Conservation (phyloP, 2,888 invertebrate species). For the Lasioglossum figueresi region DNA sequence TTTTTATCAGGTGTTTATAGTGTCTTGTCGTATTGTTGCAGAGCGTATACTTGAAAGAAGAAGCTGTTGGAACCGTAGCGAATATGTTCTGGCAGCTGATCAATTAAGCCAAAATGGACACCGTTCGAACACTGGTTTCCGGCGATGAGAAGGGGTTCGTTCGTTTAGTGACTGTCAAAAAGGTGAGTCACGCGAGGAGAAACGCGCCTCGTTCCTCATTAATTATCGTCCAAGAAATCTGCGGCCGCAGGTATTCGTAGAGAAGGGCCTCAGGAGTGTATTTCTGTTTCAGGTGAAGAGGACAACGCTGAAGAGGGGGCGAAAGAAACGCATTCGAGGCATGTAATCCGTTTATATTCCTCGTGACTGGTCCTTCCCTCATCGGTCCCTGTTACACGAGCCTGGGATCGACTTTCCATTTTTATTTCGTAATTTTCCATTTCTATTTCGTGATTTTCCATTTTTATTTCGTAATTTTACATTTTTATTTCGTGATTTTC, state of each 20-base stretch:
- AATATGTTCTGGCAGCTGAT: constrained; percentile 21
- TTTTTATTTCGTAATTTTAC: background rate
- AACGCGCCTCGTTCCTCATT: constrained; percentile 65
- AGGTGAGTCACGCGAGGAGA: constrained; percentile 39
- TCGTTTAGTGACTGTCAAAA: constrained; percentile 47
- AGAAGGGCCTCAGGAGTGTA: constrained; percentile 33
- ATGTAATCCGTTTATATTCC: constrained; percentile 76
- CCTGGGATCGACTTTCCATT: background rate
- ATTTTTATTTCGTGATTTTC: too few relatives aligned
- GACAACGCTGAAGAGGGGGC: constrained; percentile 39
- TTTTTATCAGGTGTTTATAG: too few relatives aligned
- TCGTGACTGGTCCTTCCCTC: constrained; percentile 67
- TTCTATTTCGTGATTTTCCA: background rate
- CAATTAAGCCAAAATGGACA: constrained; percentile 2
- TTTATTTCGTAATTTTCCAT: background rate
- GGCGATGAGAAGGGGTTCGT: background rate
- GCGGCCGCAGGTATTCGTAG: constrained; percentile 60
- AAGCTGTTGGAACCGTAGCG: background rate
- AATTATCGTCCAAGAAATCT: constrained; percentile 67
- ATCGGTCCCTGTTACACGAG: constrained; percentile 72
- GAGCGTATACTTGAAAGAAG: background rate
- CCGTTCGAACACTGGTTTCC: background rate
- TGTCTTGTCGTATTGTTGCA: background rate
- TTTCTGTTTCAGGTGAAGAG: constrained; percentile 50
- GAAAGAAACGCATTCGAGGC: constrained; percentile 71